phyloP scores from a whole-genome alignment of 1,140 invertebrate species.

The Lepidurus packardi region DNA sequence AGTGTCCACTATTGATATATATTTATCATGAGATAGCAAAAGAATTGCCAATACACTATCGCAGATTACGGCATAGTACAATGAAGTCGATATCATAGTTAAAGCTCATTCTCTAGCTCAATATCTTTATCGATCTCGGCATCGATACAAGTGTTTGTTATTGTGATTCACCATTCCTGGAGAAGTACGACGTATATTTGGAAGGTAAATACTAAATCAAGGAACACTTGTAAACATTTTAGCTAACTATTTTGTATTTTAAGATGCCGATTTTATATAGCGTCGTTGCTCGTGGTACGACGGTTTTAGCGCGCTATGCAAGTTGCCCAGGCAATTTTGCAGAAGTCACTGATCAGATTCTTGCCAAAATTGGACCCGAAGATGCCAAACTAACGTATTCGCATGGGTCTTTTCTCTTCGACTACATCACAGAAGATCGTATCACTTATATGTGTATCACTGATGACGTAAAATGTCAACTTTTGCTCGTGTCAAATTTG shows the following conservation, averaged over 20 bases:
- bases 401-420: conserved; percentile 85
- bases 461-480: conserved; percentile 67
- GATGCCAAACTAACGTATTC: conserved; percentile 87
- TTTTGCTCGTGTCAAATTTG: conserved; percentile 32
- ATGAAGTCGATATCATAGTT: no score
- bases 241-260: conserved; percentile 19
- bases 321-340: conserved; percentile 86
- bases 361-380: conserved; percentile 72
- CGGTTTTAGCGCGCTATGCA: conserved; percentile 81
- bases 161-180: not conserved
- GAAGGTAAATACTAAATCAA: not conserved
- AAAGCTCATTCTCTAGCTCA: no score
- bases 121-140: no score
- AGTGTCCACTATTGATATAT: no score
- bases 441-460: conserved; percentile 90
- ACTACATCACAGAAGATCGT: conserved; percentile 79
- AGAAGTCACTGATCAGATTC: conserved; percentile 86
- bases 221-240: not conserved
- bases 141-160: no score
- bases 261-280: conserved; percentile 81
- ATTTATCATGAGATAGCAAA: no score
- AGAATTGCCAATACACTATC: no score
- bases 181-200: not conserved
- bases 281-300: conserved; percentile 78
- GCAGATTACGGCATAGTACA: no score